Conservation (phyloP, 2,888 invertebrate genomes). For the Adelphocoris suturalis region DNA sequence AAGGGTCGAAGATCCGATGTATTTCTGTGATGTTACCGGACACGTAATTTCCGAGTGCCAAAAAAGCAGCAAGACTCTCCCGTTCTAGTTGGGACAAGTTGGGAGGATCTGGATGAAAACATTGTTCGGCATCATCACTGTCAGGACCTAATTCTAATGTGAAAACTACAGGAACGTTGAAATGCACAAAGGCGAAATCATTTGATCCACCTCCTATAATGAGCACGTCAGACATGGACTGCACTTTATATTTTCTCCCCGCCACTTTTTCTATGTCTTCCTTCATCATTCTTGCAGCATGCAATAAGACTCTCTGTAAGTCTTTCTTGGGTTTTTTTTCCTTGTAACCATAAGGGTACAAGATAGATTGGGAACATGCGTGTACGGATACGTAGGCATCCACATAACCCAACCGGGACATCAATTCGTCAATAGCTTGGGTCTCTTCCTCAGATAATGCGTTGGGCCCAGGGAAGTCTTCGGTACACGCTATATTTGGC, state of each 20-base stretch:
- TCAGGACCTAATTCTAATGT: constrained; percentile 14
- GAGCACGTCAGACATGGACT: background rate
- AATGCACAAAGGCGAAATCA: background rate
- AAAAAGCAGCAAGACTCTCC: background rate
- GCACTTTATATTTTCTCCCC: background rate
- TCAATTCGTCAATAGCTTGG: background rate
- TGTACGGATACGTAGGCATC: constrained; percentile 32
- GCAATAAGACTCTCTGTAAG: background rate
- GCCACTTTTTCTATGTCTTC: background rate
- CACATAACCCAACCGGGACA: background rate
- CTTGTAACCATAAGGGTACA: constrained; percentile 35
- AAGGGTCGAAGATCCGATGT: background rate
- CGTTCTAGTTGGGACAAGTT: background rate
- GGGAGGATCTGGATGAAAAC: background rate
- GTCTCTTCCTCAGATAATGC: constrained; percentile 3
- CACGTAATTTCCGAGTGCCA: background rate
- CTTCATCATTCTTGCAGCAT: background rate
- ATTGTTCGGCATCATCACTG: background rate
- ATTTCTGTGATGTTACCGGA: background rate
- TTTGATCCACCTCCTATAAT: constrained; percentile 10
- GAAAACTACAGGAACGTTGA: constrained; percentile 6
- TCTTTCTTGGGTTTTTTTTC: background rate
- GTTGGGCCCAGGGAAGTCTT: background rate
- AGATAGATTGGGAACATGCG: constrained; percentile 25
- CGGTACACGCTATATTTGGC: background rate